Percentiles rank a stretch among this genome's conserved stretches.
These are phyloP conservation scores for Tigriopus californicus DNA, from an alignment of 2,888 invertebrate genomes.

Conservation along the genomic window DNA sequence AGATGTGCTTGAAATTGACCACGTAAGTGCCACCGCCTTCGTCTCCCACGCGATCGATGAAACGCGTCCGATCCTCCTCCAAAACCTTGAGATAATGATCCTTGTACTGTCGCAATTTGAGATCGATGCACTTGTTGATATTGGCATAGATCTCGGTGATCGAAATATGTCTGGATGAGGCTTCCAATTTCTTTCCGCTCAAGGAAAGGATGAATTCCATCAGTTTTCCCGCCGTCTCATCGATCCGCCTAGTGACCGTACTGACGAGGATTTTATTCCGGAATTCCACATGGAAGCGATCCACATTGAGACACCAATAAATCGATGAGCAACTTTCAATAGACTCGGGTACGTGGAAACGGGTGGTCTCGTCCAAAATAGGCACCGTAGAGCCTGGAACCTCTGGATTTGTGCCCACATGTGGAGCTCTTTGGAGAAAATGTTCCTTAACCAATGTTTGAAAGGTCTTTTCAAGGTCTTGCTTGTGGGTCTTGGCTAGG, in stretches of 20 bases:
- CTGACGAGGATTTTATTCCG: constrained; percentile 1
- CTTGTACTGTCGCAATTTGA: not conserved
- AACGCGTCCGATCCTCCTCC: constrained; percentile 2
- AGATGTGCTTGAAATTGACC: constrained; percentile 4
- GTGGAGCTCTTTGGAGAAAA: no score
- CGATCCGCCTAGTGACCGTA: not conserved
- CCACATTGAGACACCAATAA: not conserved
- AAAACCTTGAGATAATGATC: constrained; percentile 2
- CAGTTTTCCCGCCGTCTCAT: constrained; percentile 1
- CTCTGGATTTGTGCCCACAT: no score
- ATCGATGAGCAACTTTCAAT: not conserved
- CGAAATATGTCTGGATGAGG: not conserved
- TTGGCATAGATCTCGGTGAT: not conserved
- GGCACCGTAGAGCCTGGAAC: no score
- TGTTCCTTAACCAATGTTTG: no score
- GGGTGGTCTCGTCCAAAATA: no score
- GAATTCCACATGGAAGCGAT: not conserved
- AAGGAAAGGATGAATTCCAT: not conserved
- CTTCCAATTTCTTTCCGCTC: not conserved
- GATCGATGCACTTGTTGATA: not conserved
- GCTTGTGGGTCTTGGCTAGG: no score
- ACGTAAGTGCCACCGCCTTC: constrained; percentile 8
- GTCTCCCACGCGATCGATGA: constrained; percentile 8
- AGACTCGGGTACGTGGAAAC: no score
- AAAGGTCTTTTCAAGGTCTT: no score